These are phyloP conservation scores for Fabriciana adippe DNA, from an alignment of 2,888 invertebrate species.

Conservation along the genomic window DNA sequence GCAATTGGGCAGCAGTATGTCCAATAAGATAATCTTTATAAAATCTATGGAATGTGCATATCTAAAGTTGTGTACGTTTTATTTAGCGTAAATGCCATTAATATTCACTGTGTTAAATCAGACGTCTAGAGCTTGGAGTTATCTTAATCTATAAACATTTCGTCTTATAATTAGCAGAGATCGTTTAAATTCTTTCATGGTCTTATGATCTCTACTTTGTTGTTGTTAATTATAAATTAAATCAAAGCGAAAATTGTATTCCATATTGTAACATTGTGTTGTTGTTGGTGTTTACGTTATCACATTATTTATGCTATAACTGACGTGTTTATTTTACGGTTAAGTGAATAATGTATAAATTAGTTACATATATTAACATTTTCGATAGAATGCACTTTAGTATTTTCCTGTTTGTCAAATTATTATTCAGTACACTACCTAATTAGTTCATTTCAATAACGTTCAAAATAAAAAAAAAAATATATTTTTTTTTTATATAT, in stretches of 20 bases:
- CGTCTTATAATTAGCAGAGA: not conserved
- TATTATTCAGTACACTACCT: not conserved
- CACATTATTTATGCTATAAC: conserved; percentile 8
- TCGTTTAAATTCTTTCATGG: not conserved
- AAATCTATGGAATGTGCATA: too few species aligned
- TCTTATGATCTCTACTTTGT: not conserved
- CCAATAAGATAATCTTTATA: too few species aligned
- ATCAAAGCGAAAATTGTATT: not conserved
- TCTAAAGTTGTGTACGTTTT: too few species aligned
- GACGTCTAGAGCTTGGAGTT: not conserved
- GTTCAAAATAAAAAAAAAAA: too few species aligned
- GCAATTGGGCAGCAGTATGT: too few species aligned
- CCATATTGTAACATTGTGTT: conserved; percentile 5
- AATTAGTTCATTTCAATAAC: too few species aligned
- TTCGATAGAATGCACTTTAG: conserved; percentile 16
- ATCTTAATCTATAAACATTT: not conserved
- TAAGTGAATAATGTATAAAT: conserved; percentile 23
- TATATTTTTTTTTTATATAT: too few species aligned
- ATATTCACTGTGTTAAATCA: too few species aligned
- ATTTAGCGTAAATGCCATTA: too few species aligned
- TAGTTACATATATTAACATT: conserved; percentile 11
- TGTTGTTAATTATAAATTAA: conserved; percentile 6
- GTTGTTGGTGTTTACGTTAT: conserved; percentile 4
- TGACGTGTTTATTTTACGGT: conserved; percentile 15
- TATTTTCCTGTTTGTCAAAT: conserved; percentile 18